Evolutionary conservation across 2,113 vertebrate genomes (phyloP).

Genomic region (Mobula birostris): DNA sequence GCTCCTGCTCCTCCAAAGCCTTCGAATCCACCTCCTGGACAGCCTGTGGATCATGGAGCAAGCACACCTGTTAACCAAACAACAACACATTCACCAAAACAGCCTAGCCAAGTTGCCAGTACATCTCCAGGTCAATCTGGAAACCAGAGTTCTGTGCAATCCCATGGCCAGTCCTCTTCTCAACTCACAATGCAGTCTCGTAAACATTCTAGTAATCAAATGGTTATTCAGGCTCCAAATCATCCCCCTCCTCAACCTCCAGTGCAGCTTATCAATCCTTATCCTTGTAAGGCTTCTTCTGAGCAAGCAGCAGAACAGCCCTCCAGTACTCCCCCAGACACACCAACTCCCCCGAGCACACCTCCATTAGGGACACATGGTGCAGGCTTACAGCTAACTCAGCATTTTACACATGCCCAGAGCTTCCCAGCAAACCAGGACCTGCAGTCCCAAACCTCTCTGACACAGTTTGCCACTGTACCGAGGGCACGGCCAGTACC

Average conservation of each 20-base stretch:
- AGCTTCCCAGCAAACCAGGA: conserved; percentile 48
- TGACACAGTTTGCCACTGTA: conserved; percentile 64
- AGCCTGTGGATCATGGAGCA: conserved; percentile 58
- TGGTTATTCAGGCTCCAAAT: conserved; percentile 79
- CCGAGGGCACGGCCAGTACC: conserved; percentile 79
- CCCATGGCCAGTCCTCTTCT: neutral
- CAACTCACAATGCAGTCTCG: conserved; percentile 64
- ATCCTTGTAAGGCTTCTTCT: conserved; percentile 45
- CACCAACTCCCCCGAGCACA: conserved; percentile 78
- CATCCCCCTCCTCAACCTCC: conserved; percentile 90
- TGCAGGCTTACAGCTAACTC: neutral
- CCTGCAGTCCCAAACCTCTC: conserved; percentile 45
- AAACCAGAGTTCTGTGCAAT: conserved; percentile 49
- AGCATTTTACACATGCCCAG: neutral
- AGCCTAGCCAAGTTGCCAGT: conserved; percentile 15
- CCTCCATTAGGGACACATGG: conserved; percentile 63
- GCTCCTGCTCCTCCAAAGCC: conserved; percentile 91
- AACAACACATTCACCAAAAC: conserved; percentile 50
- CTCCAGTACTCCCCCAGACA: conserved; percentile 62
- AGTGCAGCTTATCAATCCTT: conserved; percentile 53
- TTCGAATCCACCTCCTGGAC: conserved; percentile 71
- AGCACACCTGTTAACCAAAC: conserved; percentile 50
- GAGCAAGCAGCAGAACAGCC: conserved; percentile 61
- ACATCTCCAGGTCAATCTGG: conserved; percentile 51
- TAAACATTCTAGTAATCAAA: conserved; percentile 72